Conservation (phyloP, 2,888 invertebrate genomes). For the Helicoverpa assulta region DNA sequence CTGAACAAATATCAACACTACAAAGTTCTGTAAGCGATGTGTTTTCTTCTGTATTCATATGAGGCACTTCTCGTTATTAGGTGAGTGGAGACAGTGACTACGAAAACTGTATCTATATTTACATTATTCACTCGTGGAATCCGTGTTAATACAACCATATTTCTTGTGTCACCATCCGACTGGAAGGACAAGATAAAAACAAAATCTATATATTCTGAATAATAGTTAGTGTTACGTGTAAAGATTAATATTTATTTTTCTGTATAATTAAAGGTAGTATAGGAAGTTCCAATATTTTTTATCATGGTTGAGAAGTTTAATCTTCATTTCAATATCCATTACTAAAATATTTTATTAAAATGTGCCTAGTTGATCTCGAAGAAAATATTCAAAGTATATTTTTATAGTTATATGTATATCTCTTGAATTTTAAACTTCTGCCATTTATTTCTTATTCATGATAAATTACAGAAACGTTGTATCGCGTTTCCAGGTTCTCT, state of each 20-base stretch:
- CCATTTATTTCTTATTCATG: no score
- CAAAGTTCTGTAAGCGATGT: neutral
- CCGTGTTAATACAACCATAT: constrained; percentile 37
- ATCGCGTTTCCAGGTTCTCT: no score
- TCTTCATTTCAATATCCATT: constrained; percentile 11
- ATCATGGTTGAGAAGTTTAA: constrained; percentile 21
- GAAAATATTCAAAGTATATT: constrained; percentile 4
- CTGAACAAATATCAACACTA: constrained; percentile 24
- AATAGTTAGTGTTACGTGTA: neutral
- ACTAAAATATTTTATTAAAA: constrained; percentile 26
- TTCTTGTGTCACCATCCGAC: constrained; percentile 32
- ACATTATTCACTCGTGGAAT: constrained; percentile 30
- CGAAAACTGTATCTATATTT: constrained; percentile 5
- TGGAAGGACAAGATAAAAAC: constrained; percentile 44
- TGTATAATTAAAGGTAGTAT: no score
- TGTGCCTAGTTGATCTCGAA: constrained; percentile 13
- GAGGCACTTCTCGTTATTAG: constrained; percentile 9
- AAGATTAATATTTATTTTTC: neutral
- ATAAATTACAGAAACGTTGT: no score
- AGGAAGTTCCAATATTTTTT: constrained; percentile 21
- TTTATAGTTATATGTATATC: no score
- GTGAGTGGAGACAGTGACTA: constrained; percentile 8
- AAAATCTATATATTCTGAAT: constrained; percentile 16
- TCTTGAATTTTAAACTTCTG: no score
- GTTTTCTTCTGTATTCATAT: constrained; percentile 7